Base-by-base conservation (phyloP, 2,797 vertebrate species). In the Cirrhinus mrigala region DNA sequence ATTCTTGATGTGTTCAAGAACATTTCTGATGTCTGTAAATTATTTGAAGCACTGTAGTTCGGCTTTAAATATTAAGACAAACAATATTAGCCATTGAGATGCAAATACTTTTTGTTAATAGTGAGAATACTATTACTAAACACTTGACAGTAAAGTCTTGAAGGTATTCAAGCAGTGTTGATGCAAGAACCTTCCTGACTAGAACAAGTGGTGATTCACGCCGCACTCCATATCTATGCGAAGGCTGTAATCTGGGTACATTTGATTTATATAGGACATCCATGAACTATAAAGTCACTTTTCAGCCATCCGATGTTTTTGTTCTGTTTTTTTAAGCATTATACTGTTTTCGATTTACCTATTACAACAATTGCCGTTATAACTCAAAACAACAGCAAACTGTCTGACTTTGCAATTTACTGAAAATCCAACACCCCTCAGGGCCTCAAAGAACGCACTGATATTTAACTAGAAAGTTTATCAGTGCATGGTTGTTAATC, bases 401-500 rank as follows among this genome's bases (percentile, higher is more conserved):
- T 64, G 9, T 29, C 40, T 48, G 78, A 79, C 24, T 22, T 66
- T 79, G 44, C 24, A 62, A 14, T 33, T 18, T 66, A 50, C 48
- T 79, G 12, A 62, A 27, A 29, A 3, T 24, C 20, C 70, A 77
- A 44, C 15, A 1, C 9, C 10, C 29, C 27, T 76, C 10, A 56
- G 27, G 48, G 24, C 27, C 78, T 33, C 2, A 33, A 66, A 33
- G 18, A 22, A 66, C 11, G 16, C 56, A 66, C 9, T 66, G 29
- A 76, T 54, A 66, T 75, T 66, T 82, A 64, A 64, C 27, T 75
- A 44, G 20, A 50, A 75, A 12, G 12, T 52, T 70, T 58, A 29
- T 58, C 12, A 40, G 22, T 58, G 5, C 27, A 20, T 52, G 56
- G 8, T 40, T 77, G 74, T 84, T 78, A 84, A 78, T 84, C 12